These are phyloP conservation scores for Heterohyrax brucei DNA, from an alignment of 2,797 vertebrate genomes.

Conservation along the genomic window DNA sequence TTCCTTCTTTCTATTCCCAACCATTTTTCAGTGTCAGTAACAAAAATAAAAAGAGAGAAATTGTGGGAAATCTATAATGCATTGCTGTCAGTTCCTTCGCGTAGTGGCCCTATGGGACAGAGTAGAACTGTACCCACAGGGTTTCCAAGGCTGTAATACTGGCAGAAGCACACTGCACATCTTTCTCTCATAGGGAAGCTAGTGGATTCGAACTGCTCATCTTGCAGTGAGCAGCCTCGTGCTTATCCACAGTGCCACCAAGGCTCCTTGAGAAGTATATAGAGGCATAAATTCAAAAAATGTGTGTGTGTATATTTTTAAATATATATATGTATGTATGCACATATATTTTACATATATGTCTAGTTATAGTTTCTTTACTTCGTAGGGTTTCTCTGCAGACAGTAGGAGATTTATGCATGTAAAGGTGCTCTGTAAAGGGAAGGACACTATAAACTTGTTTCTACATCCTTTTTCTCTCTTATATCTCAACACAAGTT, in stretches of 20 bases:
- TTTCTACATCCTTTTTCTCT: not conserved
- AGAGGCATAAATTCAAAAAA: not conserved
- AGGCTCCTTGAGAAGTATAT: not conserved
- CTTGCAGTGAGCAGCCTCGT: not conserved
- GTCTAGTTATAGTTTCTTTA: not conserved
- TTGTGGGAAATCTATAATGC: not conserved
- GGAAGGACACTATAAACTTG: not conserved
- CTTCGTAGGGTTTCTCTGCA: not conserved
- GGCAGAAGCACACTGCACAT: not conserved
- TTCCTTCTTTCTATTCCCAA: not conserved
- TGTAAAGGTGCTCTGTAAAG: not conserved
- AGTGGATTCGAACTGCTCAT: not conserved
- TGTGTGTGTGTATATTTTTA: not conserved
- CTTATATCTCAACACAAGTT: not conserved
- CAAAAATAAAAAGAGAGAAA: conserved; percentile 48
- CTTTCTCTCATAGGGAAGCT: not conserved
- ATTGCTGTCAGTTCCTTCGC: not conserved
- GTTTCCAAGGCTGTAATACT: not conserved
- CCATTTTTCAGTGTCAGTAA: conserved; percentile 16
- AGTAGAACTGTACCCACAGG: not conserved
- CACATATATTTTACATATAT: not conserved
- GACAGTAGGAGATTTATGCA: not conserved
- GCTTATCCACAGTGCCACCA: not conserved
- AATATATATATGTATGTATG: not conserved
- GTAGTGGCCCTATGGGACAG: not conserved